Percentiles rank a stretch among this genome's conserved stretches.
Conservation (phyloP, 2,888 invertebrate species). For the Drosophila cracens region DNA sequence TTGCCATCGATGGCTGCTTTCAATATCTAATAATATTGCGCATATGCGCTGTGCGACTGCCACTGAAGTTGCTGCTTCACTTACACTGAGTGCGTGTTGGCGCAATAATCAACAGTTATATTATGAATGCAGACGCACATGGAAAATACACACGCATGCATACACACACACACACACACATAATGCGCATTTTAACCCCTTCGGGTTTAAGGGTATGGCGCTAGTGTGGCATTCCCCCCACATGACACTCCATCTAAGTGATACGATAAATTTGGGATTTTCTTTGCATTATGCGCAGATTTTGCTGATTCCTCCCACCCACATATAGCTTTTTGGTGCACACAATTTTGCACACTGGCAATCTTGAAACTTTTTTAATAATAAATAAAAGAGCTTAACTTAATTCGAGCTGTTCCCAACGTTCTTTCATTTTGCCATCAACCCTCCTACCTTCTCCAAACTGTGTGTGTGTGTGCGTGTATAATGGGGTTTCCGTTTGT, state of each 20-base stretch:
- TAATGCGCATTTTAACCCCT: slow-evolving; percentile 76
- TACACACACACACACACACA: slow-evolving; percentile 25
- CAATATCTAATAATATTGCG: slow-evolving; percentile 79
- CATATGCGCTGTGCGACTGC: slow-evolving; percentile 66
- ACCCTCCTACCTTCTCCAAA: neutral
- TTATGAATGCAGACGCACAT: slow-evolving; percentile 74
- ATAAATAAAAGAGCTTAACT: slow-evolving; percentile 82
- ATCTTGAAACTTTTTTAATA: slow-evolving; percentile 79
- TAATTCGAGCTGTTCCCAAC: slow-evolving; percentile 72
- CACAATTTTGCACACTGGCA: slow-evolving; percentile 30
- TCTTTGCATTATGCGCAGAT: slow-evolving; percentile 78
- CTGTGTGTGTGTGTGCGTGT: slow-evolving; percentile 21
- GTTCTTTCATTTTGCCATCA: slow-evolving; percentile 26
- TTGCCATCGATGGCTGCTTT: slow-evolving; percentile 74
- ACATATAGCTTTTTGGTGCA: slow-evolving; percentile 27
- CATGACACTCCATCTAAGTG: slow-evolving; percentile 75
- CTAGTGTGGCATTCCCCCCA: slow-evolving; percentile 36
- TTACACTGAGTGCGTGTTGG: slow-evolving; percentile 78
- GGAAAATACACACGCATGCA: slow-evolving; percentile 22
- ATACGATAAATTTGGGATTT: slow-evolving; percentile 79
- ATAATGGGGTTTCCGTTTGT: slow-evolving; percentile 63
- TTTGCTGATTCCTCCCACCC: slow-evolving; percentile 54
- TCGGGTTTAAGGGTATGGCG: slow-evolving; percentile 25
- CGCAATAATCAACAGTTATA: slow-evolving; percentile 80
- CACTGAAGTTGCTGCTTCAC: slow-evolving; percentile 50